phyloP scores from a whole-genome alignment of 2,888 invertebrate species.

The Heliconius sara region DNA sequence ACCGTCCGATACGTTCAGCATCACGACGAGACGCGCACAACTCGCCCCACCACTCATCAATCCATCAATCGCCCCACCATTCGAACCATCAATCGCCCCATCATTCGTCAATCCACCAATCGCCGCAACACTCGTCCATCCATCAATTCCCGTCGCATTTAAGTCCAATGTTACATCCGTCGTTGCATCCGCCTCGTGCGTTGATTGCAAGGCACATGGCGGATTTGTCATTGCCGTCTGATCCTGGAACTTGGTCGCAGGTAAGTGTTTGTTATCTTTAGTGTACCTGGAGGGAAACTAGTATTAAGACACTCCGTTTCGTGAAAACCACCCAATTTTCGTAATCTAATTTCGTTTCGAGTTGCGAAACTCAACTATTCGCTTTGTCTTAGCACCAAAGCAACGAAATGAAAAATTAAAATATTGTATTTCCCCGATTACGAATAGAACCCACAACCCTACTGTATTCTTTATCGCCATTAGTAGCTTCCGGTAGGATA shows the following conservation, averaged over 20 bases:
- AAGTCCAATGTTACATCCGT: constrained; percentile 43
- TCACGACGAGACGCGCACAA: constrained; percentile 80
- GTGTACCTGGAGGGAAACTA: background rate
- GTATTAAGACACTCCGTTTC: background rate
- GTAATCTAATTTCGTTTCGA: background rate
- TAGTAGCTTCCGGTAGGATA: no score
- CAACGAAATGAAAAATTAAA: no score
- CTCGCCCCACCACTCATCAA: constrained; percentile 68
- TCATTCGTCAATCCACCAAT: constrained; percentile 67
- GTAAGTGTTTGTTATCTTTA: constrained; percentile 48
- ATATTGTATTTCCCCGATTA: background rate
- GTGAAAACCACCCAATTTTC: background rate
- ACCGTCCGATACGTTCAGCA: constrained; percentile 65
- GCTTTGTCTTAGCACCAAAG: no score
- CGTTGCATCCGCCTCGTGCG: constrained; percentile 47
- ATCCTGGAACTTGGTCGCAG: constrained; percentile 70
- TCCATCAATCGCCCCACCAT: constrained; percentile 36
- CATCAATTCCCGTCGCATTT: constrained; percentile 82
- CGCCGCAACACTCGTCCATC: constrained; percentile 34
- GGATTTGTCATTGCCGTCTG: constrained; percentile 62
- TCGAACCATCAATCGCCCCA: constrained; percentile 46
- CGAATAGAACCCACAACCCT: no score
- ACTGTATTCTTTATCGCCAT: no score
- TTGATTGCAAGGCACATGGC: constrained; percentile 58
- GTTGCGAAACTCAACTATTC: background rate